Conservation (phyloP, 2,113 vertebrate genomes). For the Anser brachyrhynchus region DNA sequence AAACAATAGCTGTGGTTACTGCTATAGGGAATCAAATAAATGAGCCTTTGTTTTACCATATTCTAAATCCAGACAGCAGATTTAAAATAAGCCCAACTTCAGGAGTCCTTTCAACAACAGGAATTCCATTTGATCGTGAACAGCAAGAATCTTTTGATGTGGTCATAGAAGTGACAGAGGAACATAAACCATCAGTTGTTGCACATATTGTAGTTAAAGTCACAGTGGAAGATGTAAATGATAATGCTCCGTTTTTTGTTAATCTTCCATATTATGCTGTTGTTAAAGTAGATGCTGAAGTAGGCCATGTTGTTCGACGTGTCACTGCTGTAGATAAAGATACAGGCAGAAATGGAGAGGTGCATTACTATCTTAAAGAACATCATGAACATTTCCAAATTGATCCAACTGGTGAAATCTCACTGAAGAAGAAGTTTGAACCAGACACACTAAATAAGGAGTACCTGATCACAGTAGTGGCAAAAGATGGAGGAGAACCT, state of each 20-base stretch:
- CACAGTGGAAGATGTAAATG: constrained; percentile 89
- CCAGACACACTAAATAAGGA: constrained; percentile 86
- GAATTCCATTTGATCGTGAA: constrained; percentile 92
- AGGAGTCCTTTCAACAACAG: constrained; percentile 91
- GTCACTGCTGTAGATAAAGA: constrained; percentile 93
- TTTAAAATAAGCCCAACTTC: constrained; percentile 93
- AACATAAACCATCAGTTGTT: constrained; percentile 79
- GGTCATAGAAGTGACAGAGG: constrained; percentile 89
- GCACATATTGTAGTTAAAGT: constrained; percentile 89
- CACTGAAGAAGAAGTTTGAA: constrained; percentile 87
- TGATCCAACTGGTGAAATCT: constrained; percentile 84
- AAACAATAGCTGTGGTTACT: constrained; percentile 86
- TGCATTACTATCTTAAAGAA: constrained; percentile 88
- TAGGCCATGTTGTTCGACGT: constrained; percentile 83
- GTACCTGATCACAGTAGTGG: constrained; percentile 87
- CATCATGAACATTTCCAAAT: constrained; percentile 89
- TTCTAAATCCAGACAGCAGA: constrained; percentile 91
- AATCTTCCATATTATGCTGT: constrained; percentile 93
- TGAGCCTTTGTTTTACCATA: constrained; percentile 91
- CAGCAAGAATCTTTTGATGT: constrained; percentile 87
- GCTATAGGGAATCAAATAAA: constrained; percentile 92
- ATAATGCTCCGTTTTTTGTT: constrained; percentile 91
- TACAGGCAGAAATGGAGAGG: constrained; percentile 83
- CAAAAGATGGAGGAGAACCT: constrained; percentile 87
- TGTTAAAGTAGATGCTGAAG: constrained; percentile 88